These are phyloP conservation scores for Loriculus beryllinus DNA, from an alignment of 2,797 vertebrate genomes.

Conservation along the genomic window DNA sequence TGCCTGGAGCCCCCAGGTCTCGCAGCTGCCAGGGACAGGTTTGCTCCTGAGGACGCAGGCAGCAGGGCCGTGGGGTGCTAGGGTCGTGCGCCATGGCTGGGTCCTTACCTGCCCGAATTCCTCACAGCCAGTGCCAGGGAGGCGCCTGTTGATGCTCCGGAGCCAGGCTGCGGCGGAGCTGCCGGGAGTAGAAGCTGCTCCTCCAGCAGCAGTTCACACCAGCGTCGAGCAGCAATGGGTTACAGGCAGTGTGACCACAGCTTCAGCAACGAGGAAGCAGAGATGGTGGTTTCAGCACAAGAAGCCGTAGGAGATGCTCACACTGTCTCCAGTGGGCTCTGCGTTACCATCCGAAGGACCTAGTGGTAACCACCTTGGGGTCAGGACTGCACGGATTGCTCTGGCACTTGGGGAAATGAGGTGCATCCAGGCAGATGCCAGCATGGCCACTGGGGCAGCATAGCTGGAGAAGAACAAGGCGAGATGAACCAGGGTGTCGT, in stretches of 20 bases:
- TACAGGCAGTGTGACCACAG: not conserved
- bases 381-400: rapidly evolving
- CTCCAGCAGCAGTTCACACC: not conserved
- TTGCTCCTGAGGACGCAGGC: not conserved
- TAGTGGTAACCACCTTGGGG: rapidly evolving
- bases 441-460: rapidly evolving
- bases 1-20: not conserved
- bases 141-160: not conserved
- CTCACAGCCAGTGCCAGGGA: not conserved
- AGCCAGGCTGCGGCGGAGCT: not conserved
- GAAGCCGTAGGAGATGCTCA: not conserved
- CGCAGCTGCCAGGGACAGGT: not conserved
- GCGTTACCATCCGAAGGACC: rapidly evolving
- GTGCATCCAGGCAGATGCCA: not conserved
- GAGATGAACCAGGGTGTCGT: rapidly evolving
- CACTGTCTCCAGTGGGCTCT: rapidly evolving
- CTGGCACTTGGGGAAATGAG: not conserved
- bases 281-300: not conserved
- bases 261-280: not conserved
- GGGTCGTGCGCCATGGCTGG: rapidly evolving
- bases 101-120: not conserved
- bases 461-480: not conserved
- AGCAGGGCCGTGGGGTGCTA: rapidly evolving
- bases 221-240: not conserved
- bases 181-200: not conserved